Base-by-base conservation (phyloP, 2,888 invertebrate species). In the Sycophila texana region DNA sequence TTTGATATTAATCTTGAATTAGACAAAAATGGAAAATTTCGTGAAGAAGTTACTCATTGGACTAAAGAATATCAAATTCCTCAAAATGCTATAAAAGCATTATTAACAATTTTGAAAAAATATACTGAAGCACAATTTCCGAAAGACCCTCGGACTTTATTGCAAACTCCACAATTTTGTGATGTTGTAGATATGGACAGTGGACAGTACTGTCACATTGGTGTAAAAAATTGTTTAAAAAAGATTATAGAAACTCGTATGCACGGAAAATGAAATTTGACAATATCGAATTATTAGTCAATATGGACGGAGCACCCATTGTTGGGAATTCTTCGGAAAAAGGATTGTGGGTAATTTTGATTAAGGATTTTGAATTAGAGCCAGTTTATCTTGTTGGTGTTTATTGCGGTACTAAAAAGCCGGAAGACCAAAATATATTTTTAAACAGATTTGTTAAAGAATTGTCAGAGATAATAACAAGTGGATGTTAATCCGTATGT, bases 181-280 rank as follows among this genome's bases (percentile, higher is more conserved):
- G 60, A 26, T 2, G 47, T 80, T 30, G 53, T 53, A 20, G 53
- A 60, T 30, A 76, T 80, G 72, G 30, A 20, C 13, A 47, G 30
- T 39, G 77, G 77, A 4, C 53, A 61, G 5, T 80, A 77, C 68
- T 80, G 73, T 60, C 73, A 77, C 57, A 14, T 77, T 14, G 67
- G 67, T 2, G 5, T 26, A 26, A 26, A 26, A 26, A 26, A 2
- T 26, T 26, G 26, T 26, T 26, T 68, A 16, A 47, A 49, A 16
- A 76, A 61, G 20, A 63, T 71, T 39, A 70, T 71, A 53, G 30
- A 20, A 70, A 47, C 30, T 14, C 30, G 39, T 5, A 20, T 30
- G 5, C 39, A 39, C 39, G 49, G 20, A n/a, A 22, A 47, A 39
- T 26, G 10, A 49, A 20, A 20, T 63, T 39, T 16, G 0, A 71